A percentile compares a stretch with the other conserved stretches of the same genome.
Conservation (phyloP, 2,888 invertebrate genomes). For the Hemicrepidius hirtus region DNA sequence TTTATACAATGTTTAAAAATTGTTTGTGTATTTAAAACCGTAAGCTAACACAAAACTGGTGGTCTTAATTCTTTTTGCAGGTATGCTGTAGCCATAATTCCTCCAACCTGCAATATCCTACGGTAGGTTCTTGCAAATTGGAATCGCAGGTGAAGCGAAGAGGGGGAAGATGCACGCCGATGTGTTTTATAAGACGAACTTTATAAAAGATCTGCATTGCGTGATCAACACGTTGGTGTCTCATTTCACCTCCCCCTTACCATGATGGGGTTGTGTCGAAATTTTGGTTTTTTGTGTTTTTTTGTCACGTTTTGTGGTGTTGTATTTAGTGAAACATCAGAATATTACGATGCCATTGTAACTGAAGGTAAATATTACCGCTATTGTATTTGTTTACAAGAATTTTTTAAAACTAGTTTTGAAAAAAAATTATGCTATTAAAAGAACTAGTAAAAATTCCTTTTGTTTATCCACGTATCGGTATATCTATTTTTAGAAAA, state of each 20-base stretch:
- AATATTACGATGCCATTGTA: constrained; percentile 59
- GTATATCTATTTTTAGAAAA: too few relatives aligned
- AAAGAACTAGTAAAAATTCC: too few relatives aligned
- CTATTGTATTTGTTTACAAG: constrained; percentile 10
- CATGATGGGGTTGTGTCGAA: constrained; percentile 62
- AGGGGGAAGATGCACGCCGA: constrained; percentile 56
- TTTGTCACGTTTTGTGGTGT: constrained; percentile 52
- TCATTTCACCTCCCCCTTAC: constrained; percentile 51
- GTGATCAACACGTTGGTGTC: constrained; percentile 59
- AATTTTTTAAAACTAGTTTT: constrained; percentile 29
- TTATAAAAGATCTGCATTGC: constrained; percentile 68
- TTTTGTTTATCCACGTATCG: too few relatives aligned
- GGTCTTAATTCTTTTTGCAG: neutral
- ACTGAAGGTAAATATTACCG: constrained; percentile 62
- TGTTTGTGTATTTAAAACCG: too few relatives aligned
- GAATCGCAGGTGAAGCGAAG: constrained; percentile 49
- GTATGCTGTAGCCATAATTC: neutral
- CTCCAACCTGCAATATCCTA: constrained; percentile 42
- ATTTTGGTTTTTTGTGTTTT: constrained; percentile 61
- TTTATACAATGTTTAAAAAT: too few relatives aligned
- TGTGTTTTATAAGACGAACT: constrained; percentile 68
- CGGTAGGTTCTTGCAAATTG: constrained; percentile 58
- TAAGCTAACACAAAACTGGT: too few relatives aligned
- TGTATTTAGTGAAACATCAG: constrained; percentile 49
- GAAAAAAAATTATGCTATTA: neutral